A percentile compares a stretch with the other conserved stretches of the same genome.
phyloP scores from a whole-genome alignment of 2,113 vertebrate species.

The Andinoacara biseriatus region DNA sequence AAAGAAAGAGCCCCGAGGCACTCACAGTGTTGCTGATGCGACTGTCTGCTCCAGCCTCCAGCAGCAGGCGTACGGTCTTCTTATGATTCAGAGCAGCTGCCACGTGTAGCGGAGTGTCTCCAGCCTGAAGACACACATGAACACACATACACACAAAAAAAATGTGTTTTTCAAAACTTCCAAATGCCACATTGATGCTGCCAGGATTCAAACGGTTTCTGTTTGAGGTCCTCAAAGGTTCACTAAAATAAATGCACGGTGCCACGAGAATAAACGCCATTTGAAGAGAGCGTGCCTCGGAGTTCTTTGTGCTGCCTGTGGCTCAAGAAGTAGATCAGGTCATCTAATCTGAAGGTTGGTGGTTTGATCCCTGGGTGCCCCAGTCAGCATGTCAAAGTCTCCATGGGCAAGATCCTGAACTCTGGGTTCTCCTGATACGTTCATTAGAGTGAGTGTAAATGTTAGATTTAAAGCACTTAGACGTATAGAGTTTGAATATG shows the following conservation, averaged over 20 bases:
- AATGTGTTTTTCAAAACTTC: background rate
- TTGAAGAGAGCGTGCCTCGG: too few species aligned
- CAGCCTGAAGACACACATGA: constrained; percentile 78
- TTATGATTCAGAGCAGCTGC: constrained; percentile 94
- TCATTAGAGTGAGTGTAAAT: too few species aligned
- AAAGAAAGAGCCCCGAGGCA: background rate
- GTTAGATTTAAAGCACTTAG: too few species aligned
- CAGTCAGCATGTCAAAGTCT: too few species aligned
- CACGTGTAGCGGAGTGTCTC: constrained; percentile 92
- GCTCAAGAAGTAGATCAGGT: too few species aligned
- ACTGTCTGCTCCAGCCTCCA: constrained; percentile 92
- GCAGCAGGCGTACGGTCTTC: constrained; percentile 90
- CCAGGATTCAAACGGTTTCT: background rate
- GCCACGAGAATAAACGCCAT: too few species aligned
- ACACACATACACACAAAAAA: background rate
- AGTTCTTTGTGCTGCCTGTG: too few species aligned
- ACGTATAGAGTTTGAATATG: too few species aligned
- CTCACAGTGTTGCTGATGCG: constrained; percentile 89
- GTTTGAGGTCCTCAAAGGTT: background rate
- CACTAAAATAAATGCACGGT: background rate
- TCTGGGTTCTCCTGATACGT: too few species aligned
- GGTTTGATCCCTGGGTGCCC: too few species aligned
- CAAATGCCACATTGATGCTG: background rate
- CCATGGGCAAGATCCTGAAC: too few species aligned
- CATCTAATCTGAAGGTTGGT: too few species aligned